Evolutionary conservation across 2,113 vertebrate genomes (phyloP).

Genomic region (Neotragus moschatus): DNA sequence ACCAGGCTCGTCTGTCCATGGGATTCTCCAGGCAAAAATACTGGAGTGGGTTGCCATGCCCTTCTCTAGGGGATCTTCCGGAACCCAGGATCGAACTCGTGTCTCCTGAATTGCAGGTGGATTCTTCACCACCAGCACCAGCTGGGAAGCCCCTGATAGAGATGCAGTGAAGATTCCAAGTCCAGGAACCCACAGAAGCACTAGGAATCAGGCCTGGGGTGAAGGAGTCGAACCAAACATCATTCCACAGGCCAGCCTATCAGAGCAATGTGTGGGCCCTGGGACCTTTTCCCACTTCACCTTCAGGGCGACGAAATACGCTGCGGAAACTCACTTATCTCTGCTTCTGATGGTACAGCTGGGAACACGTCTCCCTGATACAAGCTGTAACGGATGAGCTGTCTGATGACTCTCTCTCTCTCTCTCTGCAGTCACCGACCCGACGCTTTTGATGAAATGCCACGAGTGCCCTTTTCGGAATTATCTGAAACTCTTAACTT

Average conservation of each 20-base stretch:
- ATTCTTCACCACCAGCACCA: background rate
- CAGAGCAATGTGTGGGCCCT: accelerated
- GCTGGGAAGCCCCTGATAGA: background rate
- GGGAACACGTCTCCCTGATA: background rate
- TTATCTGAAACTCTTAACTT: background rate
- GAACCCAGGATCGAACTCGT: accelerated
- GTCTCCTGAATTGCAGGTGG: background rate
- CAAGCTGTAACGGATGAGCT: background rate
- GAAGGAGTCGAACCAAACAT: accelerated
- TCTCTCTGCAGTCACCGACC: background rate
- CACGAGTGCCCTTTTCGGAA: background rate
- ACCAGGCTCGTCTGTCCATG: background rate
- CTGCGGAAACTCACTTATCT: background rate
- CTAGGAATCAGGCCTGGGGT: background rate
- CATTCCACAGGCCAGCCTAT: accelerated
- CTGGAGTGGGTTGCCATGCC: background rate
- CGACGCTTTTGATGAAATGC: background rate
- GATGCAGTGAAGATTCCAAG: accelerated
- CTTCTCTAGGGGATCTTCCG: background rate
- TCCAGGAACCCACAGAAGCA: accelerated
- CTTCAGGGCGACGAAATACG: accelerated
- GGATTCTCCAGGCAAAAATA: background rate
- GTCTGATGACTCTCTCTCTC: background rate
- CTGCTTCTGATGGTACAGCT: accelerated
- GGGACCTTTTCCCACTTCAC: accelerated